These are phyloP conservation scores for Echinops telfairi DNA, from an alignment of 2,113 vertebrate genomes.

Conservation along the genomic window DNA sequence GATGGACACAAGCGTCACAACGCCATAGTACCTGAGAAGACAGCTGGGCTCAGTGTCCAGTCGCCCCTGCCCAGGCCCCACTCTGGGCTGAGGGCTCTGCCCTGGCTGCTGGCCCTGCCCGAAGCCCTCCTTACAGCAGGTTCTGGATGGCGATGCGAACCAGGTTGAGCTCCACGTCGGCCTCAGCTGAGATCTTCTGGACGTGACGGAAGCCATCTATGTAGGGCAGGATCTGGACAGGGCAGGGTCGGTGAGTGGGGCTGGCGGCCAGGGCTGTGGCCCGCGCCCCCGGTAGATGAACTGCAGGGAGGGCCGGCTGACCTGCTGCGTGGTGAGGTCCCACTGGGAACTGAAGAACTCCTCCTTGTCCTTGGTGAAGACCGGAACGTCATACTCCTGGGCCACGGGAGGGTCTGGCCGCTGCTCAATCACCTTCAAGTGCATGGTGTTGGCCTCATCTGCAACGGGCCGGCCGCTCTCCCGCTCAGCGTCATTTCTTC, in stretches of 20 bases:
- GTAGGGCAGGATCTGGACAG: conserved; percentile 93
- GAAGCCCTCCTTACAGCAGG: conserved; percentile 90
- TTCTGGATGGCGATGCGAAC: conserved; percentile 99
- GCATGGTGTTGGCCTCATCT: conserved; percentile 98
- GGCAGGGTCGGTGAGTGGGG: background rate
- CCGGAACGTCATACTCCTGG: conserved; percentile 97
- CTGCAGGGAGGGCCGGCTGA: conserved; percentile 55
- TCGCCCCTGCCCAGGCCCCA: background rate
- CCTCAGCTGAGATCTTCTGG: conserved; percentile 98
- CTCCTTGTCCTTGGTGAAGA: conserved; percentile 96
- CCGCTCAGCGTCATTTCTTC: conserved; percentile 49
- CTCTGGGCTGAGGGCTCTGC: background rate
- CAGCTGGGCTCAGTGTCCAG: background rate
- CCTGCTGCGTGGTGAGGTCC: conserved; percentile 99
- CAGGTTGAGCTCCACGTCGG: conserved; percentile 97
- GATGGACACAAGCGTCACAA: conserved; percentile 96
- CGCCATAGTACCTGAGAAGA: conserved; percentile 94
- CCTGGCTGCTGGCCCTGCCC: background rate
- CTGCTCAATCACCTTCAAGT: conserved; percentile 96
- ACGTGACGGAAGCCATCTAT: conserved; percentile 98
- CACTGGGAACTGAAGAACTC: conserved; percentile 96
- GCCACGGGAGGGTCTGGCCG: conserved; percentile 93
- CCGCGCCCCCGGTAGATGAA: background rate
- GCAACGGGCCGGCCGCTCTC: background rate
- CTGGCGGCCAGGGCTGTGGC: background rate